Evolutionary conservation across 2,113 vertebrate species (phyloP), one percentile per base, ranked within the genome.

Genomic region (Salvelinus sp.): DNA sequence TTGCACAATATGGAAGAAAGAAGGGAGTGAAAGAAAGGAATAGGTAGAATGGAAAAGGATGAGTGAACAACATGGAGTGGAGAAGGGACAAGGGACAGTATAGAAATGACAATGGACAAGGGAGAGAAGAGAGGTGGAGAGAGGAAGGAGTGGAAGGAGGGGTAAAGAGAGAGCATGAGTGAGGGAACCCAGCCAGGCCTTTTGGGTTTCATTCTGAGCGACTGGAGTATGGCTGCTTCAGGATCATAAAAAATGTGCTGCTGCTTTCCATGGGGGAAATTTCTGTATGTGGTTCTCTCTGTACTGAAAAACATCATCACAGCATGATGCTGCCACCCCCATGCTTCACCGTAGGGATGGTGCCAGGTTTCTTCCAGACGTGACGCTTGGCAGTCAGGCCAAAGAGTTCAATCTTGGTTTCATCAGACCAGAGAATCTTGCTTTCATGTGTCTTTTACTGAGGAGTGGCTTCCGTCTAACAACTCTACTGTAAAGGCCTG

Each of bases 181-280:
- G 23, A 66, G 9, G 20, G 48, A 66, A 25, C 13, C 27, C 9
- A 33, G 60, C 69, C 57, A 81, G 65, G 20, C 22, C 58, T 68
- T 78, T 79, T 69, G 63, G 65, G 70, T 77, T 73, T 73, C 18
- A 54, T 79, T 69, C 28, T n/a, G 22, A 6, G 48, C 10, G 47
- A 48, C 66, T 65, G 22, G 13, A 75, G 68, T 12, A 62, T 60
- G 18, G 30, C 54, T 72, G n/a, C 38, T 69, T 62, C 23, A 68
- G 30, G 62, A 75, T 25, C 1, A 16, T 22, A 33, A 44, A 48
- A 79, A 74, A 77, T 69, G 69, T 44, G 27, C 69, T 72, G 68
- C 13, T 75, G 74, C 74, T 71, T 69, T 63, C 6, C 60, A 54
- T 33, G 18, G 58, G 66, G 20, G 65, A 68, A 73, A 3, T 4